phyloP scores from a whole-genome alignment of 2,113 vertebrate species.

The Tinamus guttatus region DNA sequence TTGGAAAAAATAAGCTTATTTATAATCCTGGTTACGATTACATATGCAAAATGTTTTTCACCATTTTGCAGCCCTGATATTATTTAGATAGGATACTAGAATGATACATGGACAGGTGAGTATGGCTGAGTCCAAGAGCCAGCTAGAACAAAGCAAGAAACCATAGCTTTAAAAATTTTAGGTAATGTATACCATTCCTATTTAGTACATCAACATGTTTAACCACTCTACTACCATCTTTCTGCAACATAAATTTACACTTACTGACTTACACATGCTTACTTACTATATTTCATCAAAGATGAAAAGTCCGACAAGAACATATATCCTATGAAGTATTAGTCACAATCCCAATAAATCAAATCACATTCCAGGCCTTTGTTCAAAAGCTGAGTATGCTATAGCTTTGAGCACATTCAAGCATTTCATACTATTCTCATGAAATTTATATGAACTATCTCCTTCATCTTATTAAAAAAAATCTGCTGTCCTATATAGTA shows the following conservation, averaged over 20 bases:
- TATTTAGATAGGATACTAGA: background rate
- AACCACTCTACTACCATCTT: background rate
- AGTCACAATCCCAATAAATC: background rate
- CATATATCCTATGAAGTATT: background rate
- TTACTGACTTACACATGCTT: no score
- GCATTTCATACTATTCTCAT: background rate
- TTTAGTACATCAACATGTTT: background rate
- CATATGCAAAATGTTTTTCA: background rate
- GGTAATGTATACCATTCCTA: background rate
- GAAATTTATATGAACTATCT: background rate
- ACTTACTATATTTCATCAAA: background rate
- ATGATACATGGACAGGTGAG: background rate
- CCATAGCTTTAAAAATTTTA: background rate
- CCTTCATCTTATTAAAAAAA: background rate
- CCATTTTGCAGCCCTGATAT: background rate
- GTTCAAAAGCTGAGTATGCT: background rate
- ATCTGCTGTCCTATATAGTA: background rate
- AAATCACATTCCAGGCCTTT: rapidly evolving
- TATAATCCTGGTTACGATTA: background rate
- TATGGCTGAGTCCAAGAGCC: background rate
- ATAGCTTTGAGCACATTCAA: background rate
- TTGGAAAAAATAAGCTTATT: background rate
- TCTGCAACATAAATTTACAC: background rate
- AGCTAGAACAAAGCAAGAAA: background rate
- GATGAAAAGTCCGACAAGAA: background rate